These are phyloP conservation scores for human DNA, from an alignment of 2,113 vertebrate genomes.

Conservation along the genomic window DNA sequence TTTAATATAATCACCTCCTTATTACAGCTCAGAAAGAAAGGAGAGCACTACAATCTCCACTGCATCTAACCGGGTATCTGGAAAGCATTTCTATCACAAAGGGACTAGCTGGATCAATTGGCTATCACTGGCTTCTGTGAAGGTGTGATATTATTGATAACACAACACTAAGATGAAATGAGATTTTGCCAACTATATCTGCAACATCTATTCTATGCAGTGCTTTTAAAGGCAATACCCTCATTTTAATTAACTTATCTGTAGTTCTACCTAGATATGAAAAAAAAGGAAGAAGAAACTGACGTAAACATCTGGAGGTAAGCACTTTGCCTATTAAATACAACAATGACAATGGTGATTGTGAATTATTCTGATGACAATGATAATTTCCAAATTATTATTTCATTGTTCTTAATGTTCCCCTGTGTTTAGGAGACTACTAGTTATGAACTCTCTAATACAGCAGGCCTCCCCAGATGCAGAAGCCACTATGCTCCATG, in stretches of 20 bases:
- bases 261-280: background rate
- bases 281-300: background rate
- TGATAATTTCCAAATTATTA: background rate
- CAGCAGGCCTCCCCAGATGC: too few species aligned
- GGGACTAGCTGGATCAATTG: background rate
- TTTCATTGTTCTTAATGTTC: background rate
- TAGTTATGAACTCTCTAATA: background rate
- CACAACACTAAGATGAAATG: background rate
- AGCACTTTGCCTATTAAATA: background rate
- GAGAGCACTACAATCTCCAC: background rate
- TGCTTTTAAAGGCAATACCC: background rate
- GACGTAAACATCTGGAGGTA: background rate
- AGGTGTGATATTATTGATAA: constrained; percentile 32
- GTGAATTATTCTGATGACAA: background rate
- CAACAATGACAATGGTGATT: background rate
- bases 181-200: background rate
- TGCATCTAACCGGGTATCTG: background rate
- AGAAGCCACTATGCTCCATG: too few species aligned
- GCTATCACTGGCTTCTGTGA: background rate
- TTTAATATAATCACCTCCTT: background rate
- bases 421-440: background rate
- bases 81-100: background rate
- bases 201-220: background rate
- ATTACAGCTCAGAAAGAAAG: background rate
- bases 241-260: constrained; percentile 11